Base-by-base conservation (phyloP, 2,888 invertebrate genomes). In the Lasioglossum leucozonium region DNA sequence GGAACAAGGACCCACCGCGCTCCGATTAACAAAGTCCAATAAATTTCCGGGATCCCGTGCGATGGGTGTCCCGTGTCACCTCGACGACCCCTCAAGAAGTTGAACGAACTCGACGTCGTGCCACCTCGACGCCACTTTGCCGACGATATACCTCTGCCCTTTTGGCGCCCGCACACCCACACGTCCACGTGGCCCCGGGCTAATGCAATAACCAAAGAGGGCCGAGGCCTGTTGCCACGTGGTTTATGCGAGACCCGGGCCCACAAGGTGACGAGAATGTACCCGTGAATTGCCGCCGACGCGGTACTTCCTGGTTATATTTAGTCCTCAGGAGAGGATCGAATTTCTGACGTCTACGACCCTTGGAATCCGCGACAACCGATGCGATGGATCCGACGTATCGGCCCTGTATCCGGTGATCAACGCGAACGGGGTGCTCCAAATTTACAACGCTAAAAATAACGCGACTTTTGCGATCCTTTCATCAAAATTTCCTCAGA, bases 91-190 rank as follows among this genome's bases (percentile, higher is more conserved):
- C 11, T 37, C 67, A 42, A 37, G 77, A 84, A 87, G 92, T 90
- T 92, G 89, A 92, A 91, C 89, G 91, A 92, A 91, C 92, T 88
- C 67, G 47, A 76, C 78, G n/a, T n/a, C n/a, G n/a, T n/a, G 69
- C 72, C 51, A 72, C 55, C 34, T 65, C 30, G 37, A 79, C 75
- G 79, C 76, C 81, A 75, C 79, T 77, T 73, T 73, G 84, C 84
- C 26, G 10, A 37, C 18, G 84, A 84, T 86, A 83, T 58, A 58
- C 62, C 87, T 62, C 77, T 78, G 85, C 81, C 84, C 85, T 83
- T 84, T 83, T 81, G 74, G 76, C 82, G 77, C 84, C 81, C 82
- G 78, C 82, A 79, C 82, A 79, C 84, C 81, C 82, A 79, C 82
- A 79, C 78, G 47, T 72, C 82, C 87, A 76, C 87, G 84, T 82